These are phyloP conservation scores for Tachina grossa DNA, from an alignment of 2,888 invertebrate genomes.

Conservation along the genomic window DNA sequence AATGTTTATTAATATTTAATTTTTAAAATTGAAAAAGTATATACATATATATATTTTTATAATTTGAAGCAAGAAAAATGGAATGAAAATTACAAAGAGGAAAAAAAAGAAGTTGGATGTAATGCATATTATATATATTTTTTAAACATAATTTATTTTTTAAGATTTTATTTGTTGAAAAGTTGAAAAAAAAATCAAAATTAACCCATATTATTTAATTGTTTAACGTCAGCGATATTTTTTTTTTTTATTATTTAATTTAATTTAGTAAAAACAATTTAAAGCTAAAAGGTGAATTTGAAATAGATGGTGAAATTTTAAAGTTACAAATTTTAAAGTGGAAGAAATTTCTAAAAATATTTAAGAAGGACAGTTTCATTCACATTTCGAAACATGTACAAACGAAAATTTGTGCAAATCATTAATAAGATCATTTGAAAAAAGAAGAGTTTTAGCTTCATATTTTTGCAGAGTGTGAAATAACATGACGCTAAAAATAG, in stretches of 20 bases:
- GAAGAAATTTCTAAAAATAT: too few species aligned
- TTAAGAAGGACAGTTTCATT: too few species aligned
- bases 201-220: constrained; percentile 12
- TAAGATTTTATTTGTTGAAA: constrained; percentile 62
- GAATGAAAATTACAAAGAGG: not conserved
- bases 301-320: too few species aligned
- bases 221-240: not conserved
- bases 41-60: constrained; percentile 8
- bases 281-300: too few species aligned
- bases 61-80: constrained; percentile 17
- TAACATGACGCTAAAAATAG: too few species aligned
- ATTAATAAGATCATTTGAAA: too few species aligned
- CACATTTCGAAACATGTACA: too few species aligned
- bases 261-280: too few species aligned
- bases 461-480: too few species aligned
- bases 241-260: not conserved
- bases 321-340: too few species aligned
- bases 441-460: too few species aligned
- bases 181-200: constrained; percentile 5
- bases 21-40: constrained; percentile 43
- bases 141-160: constrained; percentile 46
- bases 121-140: constrained; percentile 49
- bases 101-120: constrained; percentile 16
- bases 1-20: constrained; percentile 83
- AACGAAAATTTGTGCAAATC: too few species aligned